Conservation (phyloP, 1,140 invertebrate genomes). For the Drosophila miranda region DNA sequence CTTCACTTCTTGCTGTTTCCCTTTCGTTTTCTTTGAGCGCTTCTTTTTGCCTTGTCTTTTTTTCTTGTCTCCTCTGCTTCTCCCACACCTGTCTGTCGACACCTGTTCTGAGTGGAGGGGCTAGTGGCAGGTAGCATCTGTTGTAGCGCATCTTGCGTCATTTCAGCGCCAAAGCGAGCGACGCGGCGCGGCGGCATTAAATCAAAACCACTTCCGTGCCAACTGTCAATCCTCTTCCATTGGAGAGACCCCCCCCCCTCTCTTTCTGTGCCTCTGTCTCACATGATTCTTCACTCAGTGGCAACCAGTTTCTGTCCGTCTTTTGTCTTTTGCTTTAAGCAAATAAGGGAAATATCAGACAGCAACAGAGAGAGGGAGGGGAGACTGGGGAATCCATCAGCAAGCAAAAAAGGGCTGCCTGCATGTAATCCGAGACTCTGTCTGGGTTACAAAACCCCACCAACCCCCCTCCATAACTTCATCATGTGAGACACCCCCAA, state of each 20-base stretch:
- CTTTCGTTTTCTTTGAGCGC: constrained; percentile 24
- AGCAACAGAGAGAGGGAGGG: constrained; percentile 26
- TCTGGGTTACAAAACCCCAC: not conserved
- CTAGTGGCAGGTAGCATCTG: constrained; percentile 43
- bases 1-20: constrained; percentile 8
- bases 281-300: constrained; percentile 38
- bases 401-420: constrained; percentile 42
- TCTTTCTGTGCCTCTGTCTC: constrained; percentile 20
- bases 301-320: constrained; percentile 47
- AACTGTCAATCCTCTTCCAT: constrained; percentile 42
- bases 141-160: constrained; percentile 61
- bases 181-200: constrained; percentile 51
- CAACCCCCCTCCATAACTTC: not conserved
- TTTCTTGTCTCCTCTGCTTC: not conserved
- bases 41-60: constrained; percentile 8
- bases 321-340: constrained; percentile 23
- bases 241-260: constrained; percentile 3
- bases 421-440: constrained; percentile 70
- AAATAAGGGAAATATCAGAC: constrained; percentile 44
- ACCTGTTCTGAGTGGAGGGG: constrained; percentile 47
- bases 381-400: constrained; percentile 41
- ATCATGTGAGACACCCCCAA: constrained; percentile 18
- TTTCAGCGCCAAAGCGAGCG: constrained; percentile 26
- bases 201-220: constrained; percentile 76
- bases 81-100: constrained; percentile 56